Percentiles rank a stretch among this genome's conserved stretches.
Conservation (phyloP, 2,888 invertebrate species). For the Teinopalpus imperialis region DNA sequence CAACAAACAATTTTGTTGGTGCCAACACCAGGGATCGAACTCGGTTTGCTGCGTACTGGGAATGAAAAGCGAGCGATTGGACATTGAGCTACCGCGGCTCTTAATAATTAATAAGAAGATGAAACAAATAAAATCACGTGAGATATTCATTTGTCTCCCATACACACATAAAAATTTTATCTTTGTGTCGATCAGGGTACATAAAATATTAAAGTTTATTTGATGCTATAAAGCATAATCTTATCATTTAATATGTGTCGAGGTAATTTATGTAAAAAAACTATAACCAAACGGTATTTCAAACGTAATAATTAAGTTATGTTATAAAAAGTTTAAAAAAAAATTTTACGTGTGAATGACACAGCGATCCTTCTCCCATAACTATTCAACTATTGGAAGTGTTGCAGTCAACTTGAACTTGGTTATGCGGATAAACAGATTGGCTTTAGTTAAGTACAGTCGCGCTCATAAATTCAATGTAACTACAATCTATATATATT, state of each 20-base stretch:
- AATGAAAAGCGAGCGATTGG: too few relatives aligned
- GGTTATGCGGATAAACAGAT: slow-evolving; percentile 39
- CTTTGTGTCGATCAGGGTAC: neutral
- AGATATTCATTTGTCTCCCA: too few relatives aligned
- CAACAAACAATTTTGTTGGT: too few relatives aligned
- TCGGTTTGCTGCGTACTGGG: too few relatives aligned
- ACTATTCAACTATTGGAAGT: slow-evolving; percentile 7
- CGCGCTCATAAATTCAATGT: slow-evolving; percentile 2
- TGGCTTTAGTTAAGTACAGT: slow-evolving; percentile 36
- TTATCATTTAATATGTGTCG: slow-evolving; percentile 3
- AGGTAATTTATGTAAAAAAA: slow-evolving; percentile 9
- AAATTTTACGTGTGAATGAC: slow-evolving; percentile 16
- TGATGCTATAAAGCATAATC: too few relatives aligned
- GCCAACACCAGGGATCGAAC: too few relatives aligned
- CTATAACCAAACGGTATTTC: neutral
- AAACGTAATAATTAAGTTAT: slow-evolving; percentile 3
- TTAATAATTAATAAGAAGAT: too few relatives aligned
- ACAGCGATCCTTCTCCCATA: slow-evolving; percentile 12
- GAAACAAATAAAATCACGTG: too few relatives aligned
- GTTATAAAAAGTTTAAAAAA: neutral
- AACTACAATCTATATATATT: too few relatives aligned
- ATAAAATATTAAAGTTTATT: neutral
- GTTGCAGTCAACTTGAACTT: slow-evolving; percentile 20
- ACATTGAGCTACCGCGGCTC: too few relatives aligned
- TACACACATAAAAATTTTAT: too few relatives aligned